These are phyloP conservation scores for Melitaea athalia DNA, from an alignment of 2,888 invertebrate genomes.

Conservation along the genomic window DNA sequence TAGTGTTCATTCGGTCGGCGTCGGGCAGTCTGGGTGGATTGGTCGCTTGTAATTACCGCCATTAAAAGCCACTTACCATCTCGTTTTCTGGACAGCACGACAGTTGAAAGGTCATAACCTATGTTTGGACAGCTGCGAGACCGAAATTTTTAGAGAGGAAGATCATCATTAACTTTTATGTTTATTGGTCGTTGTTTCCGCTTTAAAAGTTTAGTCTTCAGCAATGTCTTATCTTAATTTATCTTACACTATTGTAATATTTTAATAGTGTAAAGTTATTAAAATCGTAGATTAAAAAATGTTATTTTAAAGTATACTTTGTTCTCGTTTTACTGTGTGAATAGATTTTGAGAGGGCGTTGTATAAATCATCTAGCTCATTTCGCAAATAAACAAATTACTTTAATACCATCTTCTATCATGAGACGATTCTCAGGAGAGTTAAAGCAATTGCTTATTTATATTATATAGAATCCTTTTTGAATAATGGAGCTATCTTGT, in stretches of 20 bases:
- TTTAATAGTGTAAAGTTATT: neutral
- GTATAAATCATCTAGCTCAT: neutral
- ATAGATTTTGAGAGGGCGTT: neutral
- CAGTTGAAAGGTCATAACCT: conserved; percentile 23
- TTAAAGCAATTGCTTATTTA: neutral
- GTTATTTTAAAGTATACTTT: conserved; percentile 5
- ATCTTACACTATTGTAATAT: too few relatives aligned
- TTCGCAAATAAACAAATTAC: neutral
- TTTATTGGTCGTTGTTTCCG: neutral
- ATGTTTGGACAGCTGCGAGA: conserved; percentile 29
- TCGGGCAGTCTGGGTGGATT: conserved; percentile 26
- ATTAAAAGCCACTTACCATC: conserved; percentile 23
- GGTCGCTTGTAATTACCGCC: conserved; percentile 25
- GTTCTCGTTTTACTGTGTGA: conserved; percentile 6
- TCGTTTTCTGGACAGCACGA: neutral
- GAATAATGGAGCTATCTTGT: too few relatives aligned
- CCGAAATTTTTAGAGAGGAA: conserved; percentile 22
- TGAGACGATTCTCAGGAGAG: conserved; percentile 1
- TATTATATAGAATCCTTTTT: too few relatives aligned
- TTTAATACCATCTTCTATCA: neutral
- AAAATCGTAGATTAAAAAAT: conserved; percentile 6
- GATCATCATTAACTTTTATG: conserved; percentile 17
- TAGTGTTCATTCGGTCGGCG: conserved; percentile 19
- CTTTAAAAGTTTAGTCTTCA: neutral
- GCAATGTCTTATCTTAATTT: too few relatives aligned